Conservation (phyloP, 1,140 invertebrate genomes). For the Sweltsa coloradensis region DNA sequence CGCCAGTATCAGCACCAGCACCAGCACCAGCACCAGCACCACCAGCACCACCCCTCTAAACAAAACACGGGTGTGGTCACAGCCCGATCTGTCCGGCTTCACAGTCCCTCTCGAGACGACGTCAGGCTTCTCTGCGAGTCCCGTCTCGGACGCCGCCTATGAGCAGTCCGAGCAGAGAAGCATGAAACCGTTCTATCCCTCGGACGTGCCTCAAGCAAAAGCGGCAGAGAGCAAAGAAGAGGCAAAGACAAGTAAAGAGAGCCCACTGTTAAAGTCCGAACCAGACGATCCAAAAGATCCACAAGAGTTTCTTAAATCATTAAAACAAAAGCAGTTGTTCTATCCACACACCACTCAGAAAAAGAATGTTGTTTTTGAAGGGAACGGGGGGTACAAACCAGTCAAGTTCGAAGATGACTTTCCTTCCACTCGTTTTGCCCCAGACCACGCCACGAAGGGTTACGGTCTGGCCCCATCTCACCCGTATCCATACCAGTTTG, state of each 20-base stretch:
- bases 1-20: no score
- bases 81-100: no score
- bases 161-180: background rate
- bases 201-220: background rate
- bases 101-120: no score
- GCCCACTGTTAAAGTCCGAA: background rate
- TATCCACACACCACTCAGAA: background rate
- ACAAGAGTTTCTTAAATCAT: background rate
- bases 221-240: background rate
- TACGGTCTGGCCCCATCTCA: no score
- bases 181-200: background rate
- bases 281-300: background rate
- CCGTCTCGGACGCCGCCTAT: background rate
- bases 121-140: background rate
- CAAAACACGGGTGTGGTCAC: no score
- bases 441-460: background rate
- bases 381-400: slow-evolving; percentile 1
- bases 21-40: no score
- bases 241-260: background rate
- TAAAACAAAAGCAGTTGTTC: background rate
- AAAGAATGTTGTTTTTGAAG: background rate
- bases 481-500: background rate
- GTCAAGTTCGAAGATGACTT: background rate
- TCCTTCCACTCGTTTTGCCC: background rate
- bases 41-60: no score